These are phyloP conservation scores for Pinna nobilis DNA, from an alignment of 1,140 invertebrate species.

Conservation along the genomic window DNA sequence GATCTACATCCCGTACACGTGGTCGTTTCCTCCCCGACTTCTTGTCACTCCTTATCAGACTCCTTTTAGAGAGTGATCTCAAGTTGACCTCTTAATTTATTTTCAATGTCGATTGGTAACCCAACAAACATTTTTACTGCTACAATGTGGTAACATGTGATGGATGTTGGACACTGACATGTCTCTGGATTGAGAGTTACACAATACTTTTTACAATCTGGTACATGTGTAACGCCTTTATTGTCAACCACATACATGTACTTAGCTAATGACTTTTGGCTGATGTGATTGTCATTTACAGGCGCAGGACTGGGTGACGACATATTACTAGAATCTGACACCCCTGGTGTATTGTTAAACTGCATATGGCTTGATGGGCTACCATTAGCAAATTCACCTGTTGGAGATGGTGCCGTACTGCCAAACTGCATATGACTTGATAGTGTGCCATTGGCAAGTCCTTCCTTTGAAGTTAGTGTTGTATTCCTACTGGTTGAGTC, in stretches of 20 bases:
- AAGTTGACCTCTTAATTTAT: slow-evolving; percentile 3
- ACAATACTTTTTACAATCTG: not conserved
- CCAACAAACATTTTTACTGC: slow-evolving; percentile 13
- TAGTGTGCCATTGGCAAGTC: too few species aligned
- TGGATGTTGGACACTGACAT: slow-evolving; percentile 4
- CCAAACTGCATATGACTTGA: too few species aligned
- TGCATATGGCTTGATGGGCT: too few species aligned
- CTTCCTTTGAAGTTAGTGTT: too few species aligned
- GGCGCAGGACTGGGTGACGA: too few species aligned
- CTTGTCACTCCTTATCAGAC: slow-evolving; percentile 14
- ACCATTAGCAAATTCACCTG: too few species aligned
- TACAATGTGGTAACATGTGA: slow-evolving; percentile 9
- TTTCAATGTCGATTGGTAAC: not conserved
- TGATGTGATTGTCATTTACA: slow-evolving; percentile 2
- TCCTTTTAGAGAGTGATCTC: slow-evolving; percentile 24
- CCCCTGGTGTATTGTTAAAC: too few species aligned
- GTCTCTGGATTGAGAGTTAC: not conserved
- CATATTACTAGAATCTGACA: too few species aligned
- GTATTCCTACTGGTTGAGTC: not conserved
- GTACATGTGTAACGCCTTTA: not conserved
- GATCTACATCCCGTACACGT: not conserved
- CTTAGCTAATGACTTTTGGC: slow-evolving; percentile 5
- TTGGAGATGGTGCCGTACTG: too few species aligned
- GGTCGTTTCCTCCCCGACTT: slow-evolving; percentile 22
- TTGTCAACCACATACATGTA: not conserved